Percentiles rank a stretch among this genome's conserved stretches.
phyloP scores from a whole-genome alignment of 92 coral and sea anemone species.

The Desmophyllum pertusum region DNA sequence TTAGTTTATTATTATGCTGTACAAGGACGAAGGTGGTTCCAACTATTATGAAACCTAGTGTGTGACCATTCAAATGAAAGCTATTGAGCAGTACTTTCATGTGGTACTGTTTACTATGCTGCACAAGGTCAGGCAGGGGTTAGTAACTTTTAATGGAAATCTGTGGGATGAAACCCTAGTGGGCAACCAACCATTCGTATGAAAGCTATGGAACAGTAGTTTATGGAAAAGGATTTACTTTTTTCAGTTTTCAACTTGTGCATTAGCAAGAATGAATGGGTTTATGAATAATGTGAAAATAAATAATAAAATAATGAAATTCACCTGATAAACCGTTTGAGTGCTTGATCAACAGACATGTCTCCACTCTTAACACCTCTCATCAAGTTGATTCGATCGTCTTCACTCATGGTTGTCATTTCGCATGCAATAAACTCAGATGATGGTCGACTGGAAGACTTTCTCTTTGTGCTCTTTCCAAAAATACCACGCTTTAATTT shows the following conservation, averaged over 20 bases:
- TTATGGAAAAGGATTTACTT: no score
- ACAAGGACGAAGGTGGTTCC: no score
- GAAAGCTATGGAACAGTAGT: not conserved
- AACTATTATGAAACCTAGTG: no score
- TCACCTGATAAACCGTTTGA: slow-evolving; percentile 77
- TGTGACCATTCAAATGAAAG: no score
- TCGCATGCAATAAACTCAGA: slow-evolving; percentile 85
- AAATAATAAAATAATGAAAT: no score
- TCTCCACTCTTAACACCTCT: slow-evolving; percentile 72
- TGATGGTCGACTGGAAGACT: slow-evolving; percentile 72
- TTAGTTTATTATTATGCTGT: no score
- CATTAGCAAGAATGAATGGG: no score
- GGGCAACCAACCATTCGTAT: not conserved
- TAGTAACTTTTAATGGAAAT: no score
- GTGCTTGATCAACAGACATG: slow-evolving; percentile 79
- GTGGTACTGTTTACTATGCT: no score
- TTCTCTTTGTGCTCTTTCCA: slow-evolving; percentile 82
- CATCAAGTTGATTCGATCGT: slow-evolving; percentile 89
- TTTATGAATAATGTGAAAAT: not conserved
- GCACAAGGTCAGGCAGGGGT: no score
- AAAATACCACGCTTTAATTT: slow-evolving; percentile 80
- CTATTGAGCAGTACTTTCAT: no score
- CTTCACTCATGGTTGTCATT: slow-evolving; percentile 83
- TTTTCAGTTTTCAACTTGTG: no score
- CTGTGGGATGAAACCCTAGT: not conserved